Evolutionary conservation across 2,113 vertebrate genomes (phyloP).

Genomic region (Mandrillus leucophaeus): DNA sequence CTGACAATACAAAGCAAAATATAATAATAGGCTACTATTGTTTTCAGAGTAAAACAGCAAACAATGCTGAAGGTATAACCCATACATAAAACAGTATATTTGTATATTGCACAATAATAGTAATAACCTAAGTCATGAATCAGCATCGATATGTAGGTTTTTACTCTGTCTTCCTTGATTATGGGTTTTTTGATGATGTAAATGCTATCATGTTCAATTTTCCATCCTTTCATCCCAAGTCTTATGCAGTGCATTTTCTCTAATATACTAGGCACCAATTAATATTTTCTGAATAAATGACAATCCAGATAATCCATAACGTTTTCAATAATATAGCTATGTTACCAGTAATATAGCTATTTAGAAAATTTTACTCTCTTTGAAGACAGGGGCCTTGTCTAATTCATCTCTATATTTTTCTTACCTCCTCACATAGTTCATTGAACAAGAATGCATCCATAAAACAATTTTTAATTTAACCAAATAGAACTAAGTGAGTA

Average conservation of each 20-base stretch:
- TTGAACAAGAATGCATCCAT: background rate
- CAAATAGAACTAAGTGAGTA: background rate
- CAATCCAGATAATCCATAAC: background rate
- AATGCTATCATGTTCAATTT: background rate
- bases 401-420: background rate
- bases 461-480: constrained; percentile 24
- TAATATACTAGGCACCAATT: background rate
- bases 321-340: background rate
- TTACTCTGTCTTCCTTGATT: background rate
- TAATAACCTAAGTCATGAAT: background rate
- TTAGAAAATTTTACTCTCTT: background rate
- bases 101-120: background rate
- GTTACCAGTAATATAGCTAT: background rate
- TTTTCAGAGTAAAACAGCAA: background rate
- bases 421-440: background rate
- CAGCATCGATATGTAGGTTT: background rate
- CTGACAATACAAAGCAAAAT: background rate
- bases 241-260: background rate
- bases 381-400: background rate
- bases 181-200: background rate
- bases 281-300: constrained; percentile 1
- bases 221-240: background rate
- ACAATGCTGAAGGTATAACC: background rate
- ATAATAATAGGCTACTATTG: background rate
- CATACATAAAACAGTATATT: background rate